Evolutionary conservation across 2,113 vertebrate genomes (phyloP), one percentile per base, ranked within the genome.

Genomic region (Verasper variegatus): DNA sequence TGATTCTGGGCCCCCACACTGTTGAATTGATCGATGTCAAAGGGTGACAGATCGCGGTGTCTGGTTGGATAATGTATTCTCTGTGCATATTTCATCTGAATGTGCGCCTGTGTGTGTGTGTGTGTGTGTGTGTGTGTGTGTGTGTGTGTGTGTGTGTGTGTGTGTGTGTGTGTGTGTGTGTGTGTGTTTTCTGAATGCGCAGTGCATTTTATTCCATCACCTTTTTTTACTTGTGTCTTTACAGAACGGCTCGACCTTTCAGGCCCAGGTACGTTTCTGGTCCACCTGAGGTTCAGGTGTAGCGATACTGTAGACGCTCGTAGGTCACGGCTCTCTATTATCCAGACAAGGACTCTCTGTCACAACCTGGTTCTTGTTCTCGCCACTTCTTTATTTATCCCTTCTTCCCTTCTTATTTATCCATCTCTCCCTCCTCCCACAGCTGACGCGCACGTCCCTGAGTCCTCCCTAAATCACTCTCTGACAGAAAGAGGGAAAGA

Each of bases 381-480:
- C 71, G 76, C 63, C 68, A 67, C 24, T 76, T 84, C 55, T 74
- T 88, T 89, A 89, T 93, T 86, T 90, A 91, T 89, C 65, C 77
- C 64, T 78, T 71, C 64, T 76, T 73, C 65, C 54, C 56, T 15
- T 78, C 73, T 69, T 89, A 87, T 93, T 90, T 90, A 90, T 91
- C 90, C 86, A 76, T 88, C 80, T 86, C 76, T 76, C 68, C 68
- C 76, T 71, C 74, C 76, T 81, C 49, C 73, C 76, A 67, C 63
- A 73, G 78, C 70, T 80, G 83, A 87, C 60, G 66, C 73, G 69
- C 75, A 78, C 56, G 70, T 88, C 76, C 81, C 76, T 2, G 62
- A 88, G 88, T 87, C 85, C 82, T 86, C 74, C 86, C 82, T 95
- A 94, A 94, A 94, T 94, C 92, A 94, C 89, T 84, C 71, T 71